These are phyloP conservation scores for Drosophila trapezifrons DNA, from an alignment of 1,140 invertebrate species.

Conservation along the genomic window DNA sequence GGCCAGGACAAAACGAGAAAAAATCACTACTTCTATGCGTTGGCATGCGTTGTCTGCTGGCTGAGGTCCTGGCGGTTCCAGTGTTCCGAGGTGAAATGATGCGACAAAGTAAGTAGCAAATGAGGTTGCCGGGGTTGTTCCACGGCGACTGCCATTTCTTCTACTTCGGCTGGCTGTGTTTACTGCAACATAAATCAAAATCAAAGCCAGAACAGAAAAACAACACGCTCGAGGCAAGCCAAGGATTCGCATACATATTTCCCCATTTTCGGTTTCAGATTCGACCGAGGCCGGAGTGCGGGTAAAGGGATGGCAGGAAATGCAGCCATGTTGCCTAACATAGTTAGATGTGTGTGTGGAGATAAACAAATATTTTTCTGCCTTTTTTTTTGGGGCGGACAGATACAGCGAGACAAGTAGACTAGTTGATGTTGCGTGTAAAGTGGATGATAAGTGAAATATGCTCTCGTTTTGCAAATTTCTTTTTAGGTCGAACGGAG, in stretches of 20 bases:
- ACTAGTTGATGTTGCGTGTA: conserved; percentile 46
- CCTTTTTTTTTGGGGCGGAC: conserved; percentile 14
- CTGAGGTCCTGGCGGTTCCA: conserved; percentile 34
- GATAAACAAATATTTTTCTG: conserved; percentile 68
- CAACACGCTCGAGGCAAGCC: conserved; percentile 53
- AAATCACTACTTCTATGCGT: conserved; percentile 54
- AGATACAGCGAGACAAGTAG: conserved; percentile 32
- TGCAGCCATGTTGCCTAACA: conserved; percentile 68
- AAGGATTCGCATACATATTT: conserved; percentile 42
- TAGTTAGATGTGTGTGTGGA: conserved; percentile 68
- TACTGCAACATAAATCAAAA: conserved; percentile 82
- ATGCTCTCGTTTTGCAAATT: conserved; percentile 1
- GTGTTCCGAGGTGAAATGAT: conserved; percentile 68
- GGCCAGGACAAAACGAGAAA: not conserved
- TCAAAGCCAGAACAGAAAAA: conserved; percentile 67
- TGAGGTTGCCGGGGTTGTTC: conserved; percentile 61
- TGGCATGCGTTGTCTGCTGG: conserved; percentile 60
- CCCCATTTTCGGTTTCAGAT: conserved; percentile 43
- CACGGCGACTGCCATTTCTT: conserved; percentile 33
- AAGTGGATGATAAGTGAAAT: conserved; percentile 45
- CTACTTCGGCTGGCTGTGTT: conserved; percentile 55
- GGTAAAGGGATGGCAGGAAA: conserved; percentile 25
- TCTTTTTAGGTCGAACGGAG: not conserved
- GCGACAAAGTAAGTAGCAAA: conserved; percentile 81
- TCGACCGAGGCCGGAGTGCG: conserved; percentile 15